Evolutionary conservation across 2,113 vertebrate species (phyloP), one percentile per base, ranked within the genome.

Genomic region (Macquaria ambigua): DNA sequence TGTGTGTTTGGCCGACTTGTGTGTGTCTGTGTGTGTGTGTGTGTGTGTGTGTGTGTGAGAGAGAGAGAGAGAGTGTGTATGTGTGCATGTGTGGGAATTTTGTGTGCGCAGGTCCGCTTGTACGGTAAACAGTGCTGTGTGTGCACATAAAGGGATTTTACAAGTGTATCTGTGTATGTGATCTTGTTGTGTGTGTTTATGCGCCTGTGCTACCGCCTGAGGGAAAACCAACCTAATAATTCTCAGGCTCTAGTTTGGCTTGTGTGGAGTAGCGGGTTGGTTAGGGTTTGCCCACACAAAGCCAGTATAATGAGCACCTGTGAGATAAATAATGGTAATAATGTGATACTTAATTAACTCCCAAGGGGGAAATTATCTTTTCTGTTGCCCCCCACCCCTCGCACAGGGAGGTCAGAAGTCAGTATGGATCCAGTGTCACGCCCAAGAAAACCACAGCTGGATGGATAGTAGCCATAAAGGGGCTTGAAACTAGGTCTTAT

Each of bases 261-360:
- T 59, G 69, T 79, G 71, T 43, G 48, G 28, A 70, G 56, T 41
- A 62, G 43, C 53, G 16, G 75, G 52, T 41, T 79, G 50, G 89
- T 83, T 59, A 28, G 20, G 59, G 43, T 79, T 73, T 67, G 63
- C 73, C 78, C 75, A 67, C 76, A 85, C 77, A 80, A 79, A 69
- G 77, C 25, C 9, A 0, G 18, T 50, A 74, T 83, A 88, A 88
- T 82, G 79, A 85, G 74, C 75, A 70, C 62, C 81, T 86, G 46
- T n/a, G 73, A 83, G 75, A 83, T 88, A 90, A 76, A 85, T 85
- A 77, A 76, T 77, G 68, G 68, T 75, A 72, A 89, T 83, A 81
- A 89, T 76, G 64, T 50, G 56, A 74, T 25, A 37, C 58, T 81
- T 87, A 89, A 90, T 92, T 73, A 85, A 76, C 66, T 86, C 87